Evolutionary conservation across 2,113 vertebrate genomes (phyloP), one percentile per base, ranked within the genome.

Genomic region (Corythoichthys intestinalis): DNA sequence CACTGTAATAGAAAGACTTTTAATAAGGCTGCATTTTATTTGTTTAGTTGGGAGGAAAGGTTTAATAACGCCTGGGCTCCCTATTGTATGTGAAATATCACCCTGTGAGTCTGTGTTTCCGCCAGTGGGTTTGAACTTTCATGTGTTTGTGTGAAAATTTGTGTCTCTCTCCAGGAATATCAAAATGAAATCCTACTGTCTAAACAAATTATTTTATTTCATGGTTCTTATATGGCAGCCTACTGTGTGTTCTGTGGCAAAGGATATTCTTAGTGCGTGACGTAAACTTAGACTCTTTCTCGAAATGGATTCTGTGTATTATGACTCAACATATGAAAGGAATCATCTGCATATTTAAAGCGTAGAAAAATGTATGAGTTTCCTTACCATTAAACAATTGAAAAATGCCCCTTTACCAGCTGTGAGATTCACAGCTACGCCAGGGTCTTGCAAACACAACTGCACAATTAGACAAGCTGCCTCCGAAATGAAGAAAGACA

Each of bases 61-160:
- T 63, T 47, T 63, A 63, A 63, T 63, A 63, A 63, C 46, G n/a
- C 12, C n/a, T 28, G 2, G 5, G 61, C 44, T 63, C n/a, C 61
- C 61, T 28, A 46, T 47, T 63, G 61, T 63, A 63, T 20, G n/a
- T 63, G 61, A 47, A 62, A 47, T 47, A 47, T 63, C 44, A 63
- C n/a, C 8, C 6, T 34, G 41, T 48, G 61, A 47, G 61, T 63
- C n/a, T 46, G 41, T 6, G n/a, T 13, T 62, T 62, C 60, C n/a
- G 60, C 17, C 37, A 20, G 60, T 39, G 44, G 39, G 60, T 38
- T 12, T 44, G n/a, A 20, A 4, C 39, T 62, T 44, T 62, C 39
- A 28, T 63, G 41, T 63, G 64, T 64, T 20, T 72, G 38, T 54
- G 9, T 15, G 20, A 39, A 28, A 17, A 62, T 49, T 57, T 63